These are phyloP conservation scores for Malthinus seriepunctatus DNA, from an alignment of 2,888 invertebrate species.

Conservation along the genomic window DNA sequence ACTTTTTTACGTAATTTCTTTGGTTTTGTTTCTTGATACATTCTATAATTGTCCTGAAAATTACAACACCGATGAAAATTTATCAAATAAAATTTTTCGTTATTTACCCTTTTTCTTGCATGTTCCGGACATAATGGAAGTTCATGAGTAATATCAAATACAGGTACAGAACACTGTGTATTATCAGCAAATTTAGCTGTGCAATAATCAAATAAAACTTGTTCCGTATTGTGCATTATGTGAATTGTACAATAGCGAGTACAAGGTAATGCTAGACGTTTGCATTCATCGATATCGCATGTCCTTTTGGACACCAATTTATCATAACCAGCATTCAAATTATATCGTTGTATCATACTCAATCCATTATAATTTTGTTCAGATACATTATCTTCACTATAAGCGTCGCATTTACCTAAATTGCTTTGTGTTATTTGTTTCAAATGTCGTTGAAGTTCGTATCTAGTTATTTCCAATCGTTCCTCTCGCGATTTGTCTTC, in stretches of 20 bases:
- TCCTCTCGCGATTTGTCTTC: constrained; percentile 53
- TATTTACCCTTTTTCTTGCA: constrained; percentile 72
- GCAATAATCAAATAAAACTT: constrained; percentile 73
- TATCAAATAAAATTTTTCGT: background rate
- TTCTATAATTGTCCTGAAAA: constrained; percentile 76
- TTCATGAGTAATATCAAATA: constrained; percentile 77
- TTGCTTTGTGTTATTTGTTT: constrained; percentile 51
- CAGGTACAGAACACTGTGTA: constrained; percentile 77
- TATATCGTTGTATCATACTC: constrained; percentile 6
- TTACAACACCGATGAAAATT: background rate
- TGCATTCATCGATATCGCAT: constrained; percentile 42
- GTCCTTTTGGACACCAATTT: constrained; percentile 33
- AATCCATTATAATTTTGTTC: background rate
- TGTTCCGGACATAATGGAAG: constrained; percentile 87
- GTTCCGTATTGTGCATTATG: constrained; percentile 83
- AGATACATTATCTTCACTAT: constrained; percentile 31
- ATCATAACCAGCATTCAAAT: constrained; percentile 25
- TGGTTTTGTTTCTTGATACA: constrained; percentile 76
- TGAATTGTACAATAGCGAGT: constrained; percentile 83
- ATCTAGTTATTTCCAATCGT: constrained; percentile 52
- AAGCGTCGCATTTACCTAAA: constrained; percentile 53
- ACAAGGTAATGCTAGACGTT: constrained; percentile 68
- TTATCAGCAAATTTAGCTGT: constrained; percentile 80
- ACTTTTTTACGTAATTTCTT: constrained; percentile 67
- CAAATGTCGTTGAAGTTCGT: constrained; percentile 50